A percentile compares a stretch with the other conserved stretches of the same genome.
Conservation (phyloP, 2,113 vertebrate genomes). For the Manacus vitellinus region DNA sequence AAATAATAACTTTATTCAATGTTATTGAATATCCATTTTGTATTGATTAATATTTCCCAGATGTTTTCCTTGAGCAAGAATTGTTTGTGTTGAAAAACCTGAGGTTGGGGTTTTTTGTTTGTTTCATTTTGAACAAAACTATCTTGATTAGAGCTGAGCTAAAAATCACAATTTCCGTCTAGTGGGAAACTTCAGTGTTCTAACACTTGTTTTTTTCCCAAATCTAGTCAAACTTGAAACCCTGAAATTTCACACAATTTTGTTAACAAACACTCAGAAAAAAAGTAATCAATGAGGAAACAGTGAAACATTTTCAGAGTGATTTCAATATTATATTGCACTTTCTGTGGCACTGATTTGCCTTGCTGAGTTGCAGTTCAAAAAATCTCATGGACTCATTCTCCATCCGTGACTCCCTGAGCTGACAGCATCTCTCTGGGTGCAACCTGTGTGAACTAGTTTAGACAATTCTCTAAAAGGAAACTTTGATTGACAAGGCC, state of each 20-base stretch:
- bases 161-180: not conserved
- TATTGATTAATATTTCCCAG: not conserved
- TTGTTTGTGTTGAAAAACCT: not conserved
- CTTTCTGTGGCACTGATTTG: not conserved
- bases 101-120: not conserved
- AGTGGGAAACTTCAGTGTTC: not conserved
- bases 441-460: not conserved
- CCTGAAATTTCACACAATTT: not conserved
- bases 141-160: not conserved
- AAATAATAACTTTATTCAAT: not conserved
- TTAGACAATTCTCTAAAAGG: not conserved
- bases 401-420: not conserved
- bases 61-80: not conserved
- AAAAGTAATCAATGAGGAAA: not conserved
- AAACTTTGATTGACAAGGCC: slow-evolving; percentile 17
- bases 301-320: not conserved
- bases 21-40: not conserved
- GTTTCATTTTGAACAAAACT: not conserved
- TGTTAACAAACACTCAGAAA: fast-evolving
- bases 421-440: not conserved
- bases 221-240: not conserved
- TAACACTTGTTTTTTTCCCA: not conserved
- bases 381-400: not conserved
- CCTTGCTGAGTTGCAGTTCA: not conserved
- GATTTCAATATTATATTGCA: not conserved